Conservation (phyloP, 1,140 invertebrate genomes). For the Drosophila nigrodunni region DNA sequence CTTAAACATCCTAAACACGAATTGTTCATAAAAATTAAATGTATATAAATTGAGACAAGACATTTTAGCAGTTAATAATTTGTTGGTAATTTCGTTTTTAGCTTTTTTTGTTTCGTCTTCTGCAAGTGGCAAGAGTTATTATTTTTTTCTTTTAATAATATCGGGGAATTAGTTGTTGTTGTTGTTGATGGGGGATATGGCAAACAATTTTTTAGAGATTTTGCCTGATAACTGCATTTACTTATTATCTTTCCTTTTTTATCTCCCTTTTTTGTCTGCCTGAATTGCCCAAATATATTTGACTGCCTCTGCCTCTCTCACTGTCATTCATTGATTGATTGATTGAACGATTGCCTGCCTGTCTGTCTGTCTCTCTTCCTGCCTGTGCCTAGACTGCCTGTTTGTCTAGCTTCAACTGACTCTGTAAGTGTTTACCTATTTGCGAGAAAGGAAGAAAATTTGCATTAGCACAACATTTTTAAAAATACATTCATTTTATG, state of each 20-base stretch:
- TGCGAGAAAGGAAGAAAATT: constrained; percentile 79
- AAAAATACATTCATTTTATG: not conserved
- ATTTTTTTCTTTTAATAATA: not conserved
- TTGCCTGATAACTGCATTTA: constrained; percentile 39
- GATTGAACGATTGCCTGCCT: constrained; percentile 45
- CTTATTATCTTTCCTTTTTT: constrained; percentile 44
- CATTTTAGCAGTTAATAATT: constrained; percentile 58
- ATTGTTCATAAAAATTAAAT: constrained; percentile 65
- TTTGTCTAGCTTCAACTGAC: constrained; percentile 80
- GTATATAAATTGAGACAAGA: constrained; percentile 59
- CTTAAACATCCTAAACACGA: constrained; percentile 78
- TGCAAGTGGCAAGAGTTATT: no score
- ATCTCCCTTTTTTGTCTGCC: constrained; percentile 60
- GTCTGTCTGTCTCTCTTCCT: constrained; percentile 53
- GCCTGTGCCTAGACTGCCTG: constrained; percentile 76
- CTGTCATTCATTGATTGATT: constrained; percentile 66
- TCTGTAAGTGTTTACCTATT: constrained; percentile 78
- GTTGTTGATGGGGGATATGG: not conserved
- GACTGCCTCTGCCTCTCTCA: constrained; percentile 47
- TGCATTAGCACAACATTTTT: constrained; percentile 58
- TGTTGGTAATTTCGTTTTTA: constrained; percentile 37
- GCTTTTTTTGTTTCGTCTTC: constrained; percentile 6
- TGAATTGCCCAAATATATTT: constrained; percentile 44
- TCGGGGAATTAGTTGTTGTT: constrained; percentile 35
- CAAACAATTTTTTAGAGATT: constrained; percentile 20